phyloP scores from a whole-genome alignment of 2,888 invertebrate genomes.

The Stenodera caucasica region DNA sequence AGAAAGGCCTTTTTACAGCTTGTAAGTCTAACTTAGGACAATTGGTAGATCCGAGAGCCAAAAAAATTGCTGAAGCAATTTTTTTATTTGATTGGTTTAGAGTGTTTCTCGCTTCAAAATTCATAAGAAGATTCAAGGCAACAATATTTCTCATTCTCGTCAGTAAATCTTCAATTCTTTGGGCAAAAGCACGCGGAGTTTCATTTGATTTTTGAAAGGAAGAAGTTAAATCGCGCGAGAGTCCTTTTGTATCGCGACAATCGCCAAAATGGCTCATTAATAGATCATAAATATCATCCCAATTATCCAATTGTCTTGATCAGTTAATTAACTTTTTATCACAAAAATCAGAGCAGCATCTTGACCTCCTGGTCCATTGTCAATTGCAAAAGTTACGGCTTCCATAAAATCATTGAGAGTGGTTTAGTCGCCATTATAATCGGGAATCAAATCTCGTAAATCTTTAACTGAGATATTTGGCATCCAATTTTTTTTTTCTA shows the following conservation, averaged over 20 bases:
- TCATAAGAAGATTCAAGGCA: neutral
- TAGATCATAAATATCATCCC: neutral
- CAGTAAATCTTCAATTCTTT: slow-evolving; percentile 10
- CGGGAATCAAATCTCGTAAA: too few relatives aligned
- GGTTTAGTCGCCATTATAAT: too few relatives aligned
- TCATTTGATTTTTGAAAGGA: slow-evolving; percentile 5
- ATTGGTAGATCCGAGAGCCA: too few relatives aligned
- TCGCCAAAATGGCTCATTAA: slow-evolving; percentile 1
- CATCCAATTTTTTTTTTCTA: too few relatives aligned
- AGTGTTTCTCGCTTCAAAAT: neutral
- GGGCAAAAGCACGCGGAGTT: slow-evolving; percentile 8
- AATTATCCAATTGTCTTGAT: neutral
- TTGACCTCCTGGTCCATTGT: too few relatives aligned
- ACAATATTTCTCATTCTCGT: slow-evolving; percentile 1
- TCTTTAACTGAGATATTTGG: too few relatives aligned
- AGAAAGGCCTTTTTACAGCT: too few relatives aligned
- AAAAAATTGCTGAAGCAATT: neutral
- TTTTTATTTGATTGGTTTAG: neutral
- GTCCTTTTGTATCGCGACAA: slow-evolving; percentile 7
- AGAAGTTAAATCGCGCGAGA: slow-evolving; percentile 2
- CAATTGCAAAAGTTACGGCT: too few relatives aligned
- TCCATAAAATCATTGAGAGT: too few relatives aligned
- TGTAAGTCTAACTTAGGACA: too few relatives aligned
- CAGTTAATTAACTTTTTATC: slow-evolving; percentile 5
- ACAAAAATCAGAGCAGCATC: too few relatives aligned